These are phyloP conservation scores for Standfussiana lucernea DNA, from an alignment of 2,888 invertebrate species.

Conservation along the genomic window DNA sequence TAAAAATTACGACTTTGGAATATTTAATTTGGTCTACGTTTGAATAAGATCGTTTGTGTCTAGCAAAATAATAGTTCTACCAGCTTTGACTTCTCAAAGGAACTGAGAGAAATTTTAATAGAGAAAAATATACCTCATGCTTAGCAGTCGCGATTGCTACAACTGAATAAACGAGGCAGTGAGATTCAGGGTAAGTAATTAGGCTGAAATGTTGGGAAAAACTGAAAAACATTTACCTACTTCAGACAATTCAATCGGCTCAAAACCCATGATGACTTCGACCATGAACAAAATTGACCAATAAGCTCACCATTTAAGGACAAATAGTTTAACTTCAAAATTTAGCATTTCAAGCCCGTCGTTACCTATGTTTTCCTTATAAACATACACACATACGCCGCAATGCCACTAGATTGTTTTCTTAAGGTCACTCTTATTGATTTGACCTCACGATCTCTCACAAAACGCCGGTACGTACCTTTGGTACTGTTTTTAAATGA, in stretches of 20 bases:
- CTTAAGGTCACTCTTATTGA: conserved; percentile 74
- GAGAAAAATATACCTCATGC: too few relatives aligned
- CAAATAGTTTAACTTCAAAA: conserved; percentile 30
- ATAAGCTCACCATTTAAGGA: neutral
- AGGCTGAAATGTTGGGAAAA: conserved; percentile 1
- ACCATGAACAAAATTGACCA: conserved; percentile 40
- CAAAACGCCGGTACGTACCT: conserved; percentile 49
- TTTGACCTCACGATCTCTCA: conserved; percentile 70
- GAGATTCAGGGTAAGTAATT: neutral
- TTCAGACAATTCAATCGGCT: neutral
- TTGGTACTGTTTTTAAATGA: conserved; percentile 52
- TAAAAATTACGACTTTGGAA: too few relatives aligned
- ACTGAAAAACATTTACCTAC: neutral
- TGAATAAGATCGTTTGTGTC: too few relatives aligned
- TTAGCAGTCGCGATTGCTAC: too few relatives aligned
- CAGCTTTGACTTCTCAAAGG: too few relatives aligned
- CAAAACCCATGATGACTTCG: neutral
- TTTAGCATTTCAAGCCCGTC: conserved; percentile 11
- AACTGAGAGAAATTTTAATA: too few relatives aligned
- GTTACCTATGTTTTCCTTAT: conserved; percentile 46
- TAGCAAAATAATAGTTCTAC: too few relatives aligned
- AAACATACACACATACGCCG: conserved; percentile 30
- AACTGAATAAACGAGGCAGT: too few relatives aligned
- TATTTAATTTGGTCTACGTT: too few relatives aligned
- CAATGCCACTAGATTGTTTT: conserved; percentile 65